Evolutionary conservation across 2,113 vertebrate genomes (phyloP), one percentile per base, ranked within the genome.

Genomic region (Chionodraco myersi): DNA sequence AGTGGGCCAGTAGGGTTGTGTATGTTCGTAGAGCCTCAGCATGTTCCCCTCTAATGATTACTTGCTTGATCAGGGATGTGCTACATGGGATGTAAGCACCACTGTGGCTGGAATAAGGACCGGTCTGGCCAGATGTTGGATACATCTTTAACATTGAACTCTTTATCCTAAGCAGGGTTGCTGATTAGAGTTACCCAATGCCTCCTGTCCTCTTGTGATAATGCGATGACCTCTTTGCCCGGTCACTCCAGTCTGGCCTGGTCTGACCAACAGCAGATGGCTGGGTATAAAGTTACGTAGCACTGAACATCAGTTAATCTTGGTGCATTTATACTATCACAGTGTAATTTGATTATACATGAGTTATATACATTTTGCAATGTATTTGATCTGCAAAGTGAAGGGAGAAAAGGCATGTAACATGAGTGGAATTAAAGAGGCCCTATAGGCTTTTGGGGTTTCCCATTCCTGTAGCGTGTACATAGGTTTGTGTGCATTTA

Each of bases 191-290:
- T 84, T 79, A 2, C 14, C 66, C 74, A 15, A 14, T 30, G 67
- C 81, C 77, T 81, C 72, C 73, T 75, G 78, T 87, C 72, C 70
- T 82, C 56, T 48, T 80, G 60, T 65, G 75, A 71, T 86, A 65
- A 87, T 61, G 58, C 58, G 34, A 51, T 74, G 74, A 88, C 49
- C 78, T 58, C 23, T 58, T 66, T 34, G 10, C 45, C 47, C 2
- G 34, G 75, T 77, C 70, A 74, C 51, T 68, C 45, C 49, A 64
- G 56, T 48, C 48, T 87, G 74, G 72, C 59, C 54, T 57, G 30
- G 41, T 62, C 48, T 72, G 69, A 82, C 61, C 74, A 47, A 14
- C 78, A 58, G 80, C 88, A 89, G 87, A 91, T 89, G 88, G 77
- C 58, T 44, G 63, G 44, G 56, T 48, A 53, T 41, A 51, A 75